A percentile compares a stretch with the other conserved stretches of the same genome.
Evolutionary conservation across 2,888 invertebrate species (phyloP).

Genomic region (Andrena hattorfiana): DNA sequence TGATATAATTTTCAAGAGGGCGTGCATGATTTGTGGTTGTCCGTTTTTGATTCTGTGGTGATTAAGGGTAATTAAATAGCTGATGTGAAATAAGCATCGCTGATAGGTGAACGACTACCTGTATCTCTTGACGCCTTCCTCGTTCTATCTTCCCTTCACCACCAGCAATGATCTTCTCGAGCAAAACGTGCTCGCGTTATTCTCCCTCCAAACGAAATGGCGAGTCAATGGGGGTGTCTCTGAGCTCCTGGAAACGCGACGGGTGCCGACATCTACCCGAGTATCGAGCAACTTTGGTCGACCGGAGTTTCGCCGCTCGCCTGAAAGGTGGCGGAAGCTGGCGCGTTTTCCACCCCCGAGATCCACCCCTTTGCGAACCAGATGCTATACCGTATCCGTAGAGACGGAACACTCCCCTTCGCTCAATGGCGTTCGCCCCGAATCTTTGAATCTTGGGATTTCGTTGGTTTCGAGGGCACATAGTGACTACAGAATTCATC

Average conservation of each 20-base stretch:
- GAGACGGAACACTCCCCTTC: background rate
- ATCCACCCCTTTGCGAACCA: background rate
- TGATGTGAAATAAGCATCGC: no score
- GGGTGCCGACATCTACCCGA: conserved; percentile 64
- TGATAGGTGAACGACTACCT: no score
- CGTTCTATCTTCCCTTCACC: background rate
- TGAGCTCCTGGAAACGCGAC: conserved; percentile 22
- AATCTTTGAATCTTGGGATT: background rate
- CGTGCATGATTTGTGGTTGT: background rate
- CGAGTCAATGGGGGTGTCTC: conserved; percentile 16
- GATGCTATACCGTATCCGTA: background rate
- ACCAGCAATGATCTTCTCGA: background rate
- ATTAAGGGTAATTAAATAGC: background rate
- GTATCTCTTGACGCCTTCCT: background rate
- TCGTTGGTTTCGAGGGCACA: background rate
- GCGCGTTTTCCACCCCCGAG: conserved; percentile 44
- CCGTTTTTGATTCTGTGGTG: background rate
- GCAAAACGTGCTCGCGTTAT: background rate
- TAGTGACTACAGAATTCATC: conserved; percentile 6
- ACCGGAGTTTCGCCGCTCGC: conserved; percentile 39
- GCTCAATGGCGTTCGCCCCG: conserved; percentile 25
- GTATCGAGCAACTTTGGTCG: conserved; percentile 32
- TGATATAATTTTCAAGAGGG: background rate
- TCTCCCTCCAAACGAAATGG: conserved; percentile 19
- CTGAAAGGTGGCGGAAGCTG: conserved; percentile 54